Conservation (phyloP, 1,140 invertebrate genomes). For the Ericerus pela region DNA sequence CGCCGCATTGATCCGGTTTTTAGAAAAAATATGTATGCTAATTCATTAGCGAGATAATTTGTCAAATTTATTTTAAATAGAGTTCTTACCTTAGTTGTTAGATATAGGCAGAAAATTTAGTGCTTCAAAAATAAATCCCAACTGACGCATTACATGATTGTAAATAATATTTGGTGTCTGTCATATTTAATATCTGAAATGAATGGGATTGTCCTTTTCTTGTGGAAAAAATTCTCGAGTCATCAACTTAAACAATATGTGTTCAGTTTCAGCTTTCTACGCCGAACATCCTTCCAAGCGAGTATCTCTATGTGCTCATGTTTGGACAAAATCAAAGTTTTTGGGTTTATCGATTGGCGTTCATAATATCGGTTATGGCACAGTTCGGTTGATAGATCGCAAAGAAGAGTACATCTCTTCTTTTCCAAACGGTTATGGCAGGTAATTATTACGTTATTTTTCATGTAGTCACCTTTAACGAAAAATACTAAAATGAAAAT, state of each 20-base stretch:
- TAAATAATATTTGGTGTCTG: too few species aligned
- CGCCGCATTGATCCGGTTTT: too few species aligned
- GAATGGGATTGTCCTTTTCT: not conserved
- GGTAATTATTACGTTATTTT: conserved; percentile 33
- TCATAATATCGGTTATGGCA: conserved; percentile 69
- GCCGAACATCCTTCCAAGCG: conserved; percentile 82
- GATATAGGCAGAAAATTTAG: too few species aligned
- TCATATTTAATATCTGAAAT: too few species aligned
- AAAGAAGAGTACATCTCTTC: conserved; percentile 86
- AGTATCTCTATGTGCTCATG: conserved; percentile 82
- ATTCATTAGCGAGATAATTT: too few species aligned
- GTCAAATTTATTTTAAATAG: too few species aligned
- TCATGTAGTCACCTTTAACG: not conserved
- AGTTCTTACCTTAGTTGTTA: too few species aligned
- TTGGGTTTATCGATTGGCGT: conserved; percentile 87
- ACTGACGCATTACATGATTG: too few species aligned
- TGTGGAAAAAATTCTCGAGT: too few species aligned
- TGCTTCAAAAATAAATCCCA: too few species aligned
- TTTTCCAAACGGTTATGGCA: conserved; percentile 91
- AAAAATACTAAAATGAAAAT: not conserved
- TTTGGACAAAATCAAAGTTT: conserved; percentile 97
- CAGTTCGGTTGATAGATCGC: conserved; percentile 62
- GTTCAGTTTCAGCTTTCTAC: conserved; percentile 85
- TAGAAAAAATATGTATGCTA: conserved; percentile 6
- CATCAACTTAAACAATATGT: conserved; percentile 1